Percentiles rank a stretch among this genome's conserved stretches.
Conservation (phyloP, 2,113 vertebrate genomes). For the Scomber colias region DNA sequence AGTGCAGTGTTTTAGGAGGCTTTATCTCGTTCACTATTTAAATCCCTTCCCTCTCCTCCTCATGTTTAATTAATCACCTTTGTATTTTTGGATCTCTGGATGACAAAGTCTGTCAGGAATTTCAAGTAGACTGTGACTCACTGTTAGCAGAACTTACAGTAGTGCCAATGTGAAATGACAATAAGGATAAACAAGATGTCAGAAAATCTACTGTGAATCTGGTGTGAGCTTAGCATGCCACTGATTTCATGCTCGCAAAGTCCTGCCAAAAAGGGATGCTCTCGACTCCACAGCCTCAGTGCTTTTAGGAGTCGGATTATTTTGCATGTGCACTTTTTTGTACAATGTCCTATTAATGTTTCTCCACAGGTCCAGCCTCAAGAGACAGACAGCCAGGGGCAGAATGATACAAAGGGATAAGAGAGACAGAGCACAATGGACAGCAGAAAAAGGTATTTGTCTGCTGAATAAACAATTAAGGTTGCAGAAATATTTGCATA, state of each 20-base stretch:
- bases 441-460: not conserved
- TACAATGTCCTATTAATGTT: conserved; percentile 5
- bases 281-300: not conserved
- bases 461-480: conserved; percentile 14
- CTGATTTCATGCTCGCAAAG: conserved; percentile 36
- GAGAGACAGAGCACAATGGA: not conserved
- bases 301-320: not conserved
- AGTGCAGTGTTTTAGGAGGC: conserved; percentile 12
- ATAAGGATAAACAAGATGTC: conserved; percentile 43
- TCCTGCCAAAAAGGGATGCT: conserved; percentile 11
- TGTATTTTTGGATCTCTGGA: conserved; percentile 56
- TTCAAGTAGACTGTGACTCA: conserved; percentile 49
- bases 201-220: conserved; percentile 33
- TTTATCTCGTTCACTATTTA: conserved; percentile 31
- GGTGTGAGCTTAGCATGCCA: conserved; percentile 1
- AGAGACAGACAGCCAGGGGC: not conserved
- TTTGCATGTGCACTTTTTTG: not conserved
- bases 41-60: conserved; percentile 9
- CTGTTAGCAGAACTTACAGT: conserved; percentile 25
- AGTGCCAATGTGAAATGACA: conserved; percentile 37
- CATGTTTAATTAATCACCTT: conserved; percentile 68
- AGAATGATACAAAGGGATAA: not conserved
- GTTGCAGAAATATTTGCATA: no score
- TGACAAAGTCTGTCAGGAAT: conserved; percentile 47
- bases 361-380: conserved; percentile 8